Percentiles rank a stretch among this genome's conserved stretches.
Evolutionary conservation across 1,140 invertebrate species (phyloP).

Genomic region (Periplaneta americana): DNA sequence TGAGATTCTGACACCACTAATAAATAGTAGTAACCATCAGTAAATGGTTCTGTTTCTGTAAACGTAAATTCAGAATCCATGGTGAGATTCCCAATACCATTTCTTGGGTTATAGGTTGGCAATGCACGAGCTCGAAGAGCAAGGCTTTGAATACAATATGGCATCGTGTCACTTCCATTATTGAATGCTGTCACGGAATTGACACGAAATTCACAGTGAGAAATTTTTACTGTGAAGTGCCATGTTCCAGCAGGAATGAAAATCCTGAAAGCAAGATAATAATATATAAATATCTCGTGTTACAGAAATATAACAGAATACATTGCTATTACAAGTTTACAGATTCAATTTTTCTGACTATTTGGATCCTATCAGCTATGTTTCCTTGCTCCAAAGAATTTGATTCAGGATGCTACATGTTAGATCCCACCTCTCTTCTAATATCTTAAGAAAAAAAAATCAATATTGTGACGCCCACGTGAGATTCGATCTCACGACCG

Average conservation of each 20-base stretch:
- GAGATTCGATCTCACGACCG: no score
- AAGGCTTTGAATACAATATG: constrained; percentile 38
- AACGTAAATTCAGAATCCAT: constrained; percentile 35
- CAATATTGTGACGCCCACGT: no score
- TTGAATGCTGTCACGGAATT: constrained; percentile 26
- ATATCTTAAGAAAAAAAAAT: no score
- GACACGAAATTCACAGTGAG: constrained; percentile 38
- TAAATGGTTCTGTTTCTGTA: constrained; percentile 40
- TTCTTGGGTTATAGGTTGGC: constrained; percentile 35
- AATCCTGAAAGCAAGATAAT: constrained; percentile 39
- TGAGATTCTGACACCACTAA: constrained; percentile 41
- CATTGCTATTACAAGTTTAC: no score
- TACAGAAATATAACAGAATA: no score
- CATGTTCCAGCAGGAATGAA: constrained; percentile 45
- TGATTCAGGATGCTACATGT: no score
- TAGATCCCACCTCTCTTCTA: no score
- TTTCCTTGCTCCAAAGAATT: no score
- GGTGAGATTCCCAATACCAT: constrained; percentile 32
- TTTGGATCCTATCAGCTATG: no score
- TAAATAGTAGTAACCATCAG: constrained; percentile 49
- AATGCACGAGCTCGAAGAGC: constrained; percentile 37
- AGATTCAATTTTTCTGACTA: no score
- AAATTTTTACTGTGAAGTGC: constrained; percentile 41
- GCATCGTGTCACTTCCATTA: constrained; percentile 19
- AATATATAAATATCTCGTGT: no score